Evolutionary conservation across 2,888 invertebrate species (phyloP).

Genomic region (Callinectes sapidus): DNA sequence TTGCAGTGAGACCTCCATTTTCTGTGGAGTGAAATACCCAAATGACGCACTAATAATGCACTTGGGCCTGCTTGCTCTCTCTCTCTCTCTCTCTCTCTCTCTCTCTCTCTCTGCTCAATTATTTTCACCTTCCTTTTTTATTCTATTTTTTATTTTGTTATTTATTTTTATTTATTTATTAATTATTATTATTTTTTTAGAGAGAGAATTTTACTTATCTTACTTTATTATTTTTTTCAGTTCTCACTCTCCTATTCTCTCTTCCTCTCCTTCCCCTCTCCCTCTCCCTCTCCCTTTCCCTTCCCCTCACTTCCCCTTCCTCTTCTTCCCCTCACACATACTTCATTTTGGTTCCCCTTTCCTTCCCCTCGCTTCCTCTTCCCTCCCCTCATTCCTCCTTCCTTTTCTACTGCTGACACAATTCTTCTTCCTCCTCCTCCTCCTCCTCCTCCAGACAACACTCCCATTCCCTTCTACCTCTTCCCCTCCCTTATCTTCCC

Average conservation of each 20-base stretch:
- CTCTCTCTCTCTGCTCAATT: background rate
- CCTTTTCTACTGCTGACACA: background rate
- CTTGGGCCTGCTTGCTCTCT: background rate
- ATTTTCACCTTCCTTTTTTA: background rate
- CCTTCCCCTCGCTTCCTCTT: background rate
- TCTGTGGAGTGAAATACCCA: constrained; percentile 22
- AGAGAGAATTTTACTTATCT: background rate
- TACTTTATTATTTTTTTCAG: background rate
- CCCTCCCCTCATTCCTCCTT: background rate
- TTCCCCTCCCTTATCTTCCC: background rate
- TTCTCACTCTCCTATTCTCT: background rate
- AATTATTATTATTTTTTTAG: background rate
- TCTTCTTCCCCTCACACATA: background rate
- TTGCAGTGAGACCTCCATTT: background rate
- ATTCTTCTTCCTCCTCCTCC: background rate
- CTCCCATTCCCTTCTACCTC: background rate
- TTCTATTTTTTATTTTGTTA: too few species aligned
- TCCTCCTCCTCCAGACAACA: background rate
- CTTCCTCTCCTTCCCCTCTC: background rate
- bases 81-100: background rate
- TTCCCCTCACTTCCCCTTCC: background rate
- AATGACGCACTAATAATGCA: background rate
- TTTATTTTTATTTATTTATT: too few species aligned
- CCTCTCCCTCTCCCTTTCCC: background rate
- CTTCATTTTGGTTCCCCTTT: background rate